Conservation (phyloP, 1,140 invertebrate genomes). For the Drosophila albomicans region DNA sequence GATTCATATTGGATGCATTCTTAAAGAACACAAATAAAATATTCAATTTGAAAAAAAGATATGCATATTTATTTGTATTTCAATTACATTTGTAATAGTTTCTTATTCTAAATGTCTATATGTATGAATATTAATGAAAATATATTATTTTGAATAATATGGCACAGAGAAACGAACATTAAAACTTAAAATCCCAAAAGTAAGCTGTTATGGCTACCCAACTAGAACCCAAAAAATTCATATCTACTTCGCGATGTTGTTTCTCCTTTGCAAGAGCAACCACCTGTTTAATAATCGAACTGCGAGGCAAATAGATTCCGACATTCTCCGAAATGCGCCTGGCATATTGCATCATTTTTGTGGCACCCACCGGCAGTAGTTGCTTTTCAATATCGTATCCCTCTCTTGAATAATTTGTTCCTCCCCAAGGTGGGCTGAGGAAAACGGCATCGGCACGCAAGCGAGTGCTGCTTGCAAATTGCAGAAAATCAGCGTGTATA, state of each 20-base stretch:
- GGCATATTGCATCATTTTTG: slow-evolving; percentile 88
- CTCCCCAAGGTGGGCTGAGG: slow-evolving; percentile 98
- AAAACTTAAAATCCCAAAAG: slow-evolving; percentile 85
- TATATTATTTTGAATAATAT: no score
- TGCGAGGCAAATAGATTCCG: slow-evolving; percentile 95
- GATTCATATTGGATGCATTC: no score
- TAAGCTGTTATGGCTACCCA: slow-evolving; percentile 97
- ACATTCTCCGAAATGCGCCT: slow-evolving; percentile 91
- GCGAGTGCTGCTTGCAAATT: slow-evolving; percentile 87
- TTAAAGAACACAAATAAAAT: no score
- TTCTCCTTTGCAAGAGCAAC: slow-evolving; percentile 90
- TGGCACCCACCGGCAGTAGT: slow-evolving; percentile 89
- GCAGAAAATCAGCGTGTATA: slow-evolving; percentile 95
- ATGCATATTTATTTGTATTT: no score
- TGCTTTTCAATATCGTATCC: slow-evolving; percentile 93
- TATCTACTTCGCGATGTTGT: slow-evolving; percentile 95
- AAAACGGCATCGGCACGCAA: slow-evolving; percentile 93
- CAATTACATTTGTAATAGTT: no score
- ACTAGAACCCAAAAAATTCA: slow-evolving; percentile 95
- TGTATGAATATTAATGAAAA: no score
- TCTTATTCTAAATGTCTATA: no score
- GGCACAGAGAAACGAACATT: no score
- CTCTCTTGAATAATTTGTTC: slow-evolving; percentile 87
- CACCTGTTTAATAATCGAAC: slow-evolving; percentile 94
- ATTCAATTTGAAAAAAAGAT: no score